Evolutionary conservation across 2,113 vertebrate genomes (phyloP), one percentile per base, ranked within the genome.

Genomic region (Coregonus clupeaformis): DNA sequence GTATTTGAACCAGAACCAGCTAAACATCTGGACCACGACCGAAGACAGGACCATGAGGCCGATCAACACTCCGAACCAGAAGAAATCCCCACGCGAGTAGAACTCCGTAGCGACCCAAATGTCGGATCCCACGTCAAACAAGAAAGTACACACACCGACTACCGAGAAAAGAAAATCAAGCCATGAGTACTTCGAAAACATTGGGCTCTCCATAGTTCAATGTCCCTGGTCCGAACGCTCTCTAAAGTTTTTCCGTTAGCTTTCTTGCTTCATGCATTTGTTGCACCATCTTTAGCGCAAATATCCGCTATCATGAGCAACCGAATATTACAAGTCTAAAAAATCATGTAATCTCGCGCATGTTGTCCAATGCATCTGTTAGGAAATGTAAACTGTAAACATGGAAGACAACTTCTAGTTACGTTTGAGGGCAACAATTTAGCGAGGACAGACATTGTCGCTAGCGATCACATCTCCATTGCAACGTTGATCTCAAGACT

Each of bases 1-100:
- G 27, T 93, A 92, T 60, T 76, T 47, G 30, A 94, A 86, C 97
- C 97, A 98, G 80, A 94, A 74, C 95, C 96, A 97, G 90, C 96
- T 98, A 88, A 96, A 97, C 82, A 92, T 82, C 89, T 98, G 96
- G 30, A 94, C 82, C 29, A 90, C 86, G 2, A 84, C 77, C 0
- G 96, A 97, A 2, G 94, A 91, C 5, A 90, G 59, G 2, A 87
- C 84, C 86, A 95, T 85, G 77, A 96, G 88, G 68, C 78, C 85
- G 86, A 97, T 59, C 79, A 93, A 83, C 63, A 95, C 76, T n/a
- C 84, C 92, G 80, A 93, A 96, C 94, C 95, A 95, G 68, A 85
- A 55, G 0, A 90, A 74, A 42, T 92, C 85, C 32, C 96, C 96
- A 1, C 76, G 75, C 63, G 72, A 62, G 85, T 87, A 91, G 42